Evolutionary conservation across 2,113 vertebrate species (phyloP).

Genomic region (Coregonus clupeaformis): DNA sequence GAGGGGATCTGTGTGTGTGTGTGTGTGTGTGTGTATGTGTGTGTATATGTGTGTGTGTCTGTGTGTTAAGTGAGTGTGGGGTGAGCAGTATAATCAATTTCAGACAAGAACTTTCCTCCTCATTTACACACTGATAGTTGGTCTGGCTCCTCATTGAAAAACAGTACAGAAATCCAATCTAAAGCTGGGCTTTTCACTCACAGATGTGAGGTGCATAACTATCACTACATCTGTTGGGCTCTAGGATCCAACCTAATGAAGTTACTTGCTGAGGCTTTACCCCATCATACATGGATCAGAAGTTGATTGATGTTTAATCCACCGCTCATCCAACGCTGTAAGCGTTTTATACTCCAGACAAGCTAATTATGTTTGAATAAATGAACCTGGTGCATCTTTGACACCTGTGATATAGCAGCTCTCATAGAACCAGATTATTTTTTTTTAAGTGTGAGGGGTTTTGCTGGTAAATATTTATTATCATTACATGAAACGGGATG

Average conservation of each 20-base stretch:
- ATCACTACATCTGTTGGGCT: constrained; percentile 22
- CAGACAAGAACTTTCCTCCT: neutral
- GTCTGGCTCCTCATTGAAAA: neutral
- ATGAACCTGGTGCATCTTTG: constrained; percentile 11
- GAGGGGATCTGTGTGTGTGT: neutral
- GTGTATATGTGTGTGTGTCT: neutral
- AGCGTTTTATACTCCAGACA: constrained; percentile 35
- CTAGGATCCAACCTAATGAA: constrained; percentile 51
- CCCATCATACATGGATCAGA: constrained; percentile 38
- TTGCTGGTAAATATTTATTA: constrained; percentile 13
- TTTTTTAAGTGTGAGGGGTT: constrained; percentile 9
- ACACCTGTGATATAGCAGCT: neutral
- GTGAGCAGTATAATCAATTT: constrained; percentile 1
- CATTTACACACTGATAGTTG: neutral
- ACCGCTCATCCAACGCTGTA: constrained; percentile 46
- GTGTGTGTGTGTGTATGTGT: neutral
- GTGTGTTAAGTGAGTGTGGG: neutral
- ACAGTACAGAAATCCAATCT: constrained; percentile 34
- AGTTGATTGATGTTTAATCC: constrained; percentile 56
- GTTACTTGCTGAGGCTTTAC: constrained; percentile 51
- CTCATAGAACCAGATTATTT: constrained; percentile 6
- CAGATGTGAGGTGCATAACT: constrained; percentile 20
- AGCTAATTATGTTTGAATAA: constrained; percentile 30
- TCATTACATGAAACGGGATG: constrained; percentile 1
- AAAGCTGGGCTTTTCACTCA: constrained; percentile 34